phyloP scores from a whole-genome alignment of 2,797 vertebrate genomes.

The Hirundo rustica region DNA sequence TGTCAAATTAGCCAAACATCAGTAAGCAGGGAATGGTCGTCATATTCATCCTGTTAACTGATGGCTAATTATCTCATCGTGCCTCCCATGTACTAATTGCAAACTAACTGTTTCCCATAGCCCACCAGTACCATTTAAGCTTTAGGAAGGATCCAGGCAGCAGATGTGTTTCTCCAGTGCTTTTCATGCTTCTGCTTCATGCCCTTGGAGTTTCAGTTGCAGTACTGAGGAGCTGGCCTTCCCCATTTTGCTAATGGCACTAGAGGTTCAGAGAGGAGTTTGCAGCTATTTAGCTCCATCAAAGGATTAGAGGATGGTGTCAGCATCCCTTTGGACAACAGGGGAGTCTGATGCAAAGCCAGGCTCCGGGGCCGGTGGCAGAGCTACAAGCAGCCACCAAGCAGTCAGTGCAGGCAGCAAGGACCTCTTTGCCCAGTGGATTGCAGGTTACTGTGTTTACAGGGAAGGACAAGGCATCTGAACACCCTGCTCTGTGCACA shows the following conservation, averaged over 20 bases:
- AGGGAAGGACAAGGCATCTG: background rate
- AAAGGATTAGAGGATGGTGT: background rate
- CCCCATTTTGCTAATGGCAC: background rate
- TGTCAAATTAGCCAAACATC: constrained; percentile 67
- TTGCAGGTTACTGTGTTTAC: background rate
- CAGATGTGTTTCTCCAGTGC: background rate
- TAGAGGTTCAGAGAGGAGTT: background rate
- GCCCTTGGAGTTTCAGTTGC: background rate
- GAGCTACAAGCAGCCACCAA: background rate
- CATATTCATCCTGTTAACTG: constrained; percentile 45
- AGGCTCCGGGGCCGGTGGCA: background rate
- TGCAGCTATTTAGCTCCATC: background rate
- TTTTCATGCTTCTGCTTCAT: background rate
- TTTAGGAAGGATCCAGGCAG: background rate
- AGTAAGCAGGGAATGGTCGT: constrained; percentile 49
- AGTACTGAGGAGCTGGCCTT: accelerated
- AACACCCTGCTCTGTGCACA: background rate
- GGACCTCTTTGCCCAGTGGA: background rate
- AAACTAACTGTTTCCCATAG: constrained; percentile 12
- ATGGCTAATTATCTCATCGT: constrained; percentile 34
- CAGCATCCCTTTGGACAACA: background rate
- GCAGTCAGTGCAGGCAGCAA: background rate
- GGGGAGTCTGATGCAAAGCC: background rate
- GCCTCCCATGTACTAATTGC: constrained; percentile 45
- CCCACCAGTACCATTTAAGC: background rate